Conservation (phyloP, 2,888 invertebrate species). For the Calameuta pallipes region DNA sequence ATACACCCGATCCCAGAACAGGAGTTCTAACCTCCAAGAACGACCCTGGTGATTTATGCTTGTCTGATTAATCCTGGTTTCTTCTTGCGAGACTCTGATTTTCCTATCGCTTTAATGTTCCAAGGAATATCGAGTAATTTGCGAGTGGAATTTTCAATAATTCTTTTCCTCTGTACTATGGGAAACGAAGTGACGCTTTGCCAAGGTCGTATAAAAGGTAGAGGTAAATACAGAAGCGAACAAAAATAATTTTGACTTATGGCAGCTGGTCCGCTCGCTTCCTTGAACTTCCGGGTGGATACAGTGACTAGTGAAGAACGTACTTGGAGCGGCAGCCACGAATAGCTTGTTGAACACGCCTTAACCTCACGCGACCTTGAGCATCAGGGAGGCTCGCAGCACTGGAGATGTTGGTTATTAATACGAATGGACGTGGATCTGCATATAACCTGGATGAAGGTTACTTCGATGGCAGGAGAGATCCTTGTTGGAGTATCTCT, state of each 20-base stretch:
- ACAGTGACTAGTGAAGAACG: background rate
- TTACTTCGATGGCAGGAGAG: too few relatives aligned
- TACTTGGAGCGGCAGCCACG: background rate
- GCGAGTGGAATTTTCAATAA: too few relatives aligned
- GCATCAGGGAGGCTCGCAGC: background rate
- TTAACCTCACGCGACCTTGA: conserved; percentile 2
- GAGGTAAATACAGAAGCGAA: background rate
- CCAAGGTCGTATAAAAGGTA: background rate
- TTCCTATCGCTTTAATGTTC: too few relatives aligned
- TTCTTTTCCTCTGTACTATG: too few relatives aligned
- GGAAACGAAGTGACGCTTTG: too few relatives aligned
- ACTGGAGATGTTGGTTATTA: conserved; percentile 2
- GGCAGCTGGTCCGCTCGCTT: background rate
- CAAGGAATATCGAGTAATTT: too few relatives aligned
- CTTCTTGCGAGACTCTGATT: too few relatives aligned
- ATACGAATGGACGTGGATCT: conserved; percentile 6
- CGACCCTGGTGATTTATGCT: background rate
- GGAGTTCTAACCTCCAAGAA: background rate
- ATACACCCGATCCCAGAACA: conserved; percentile 12
- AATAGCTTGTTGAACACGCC: conserved; percentile 10
- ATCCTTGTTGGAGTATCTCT: too few relatives aligned
- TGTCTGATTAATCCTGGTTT: background rate
- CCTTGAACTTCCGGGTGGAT: background rate
- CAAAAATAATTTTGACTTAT: background rate
- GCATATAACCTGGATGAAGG: background rate